Evolutionary conservation across 2,888 invertebrate species (phyloP).

Genomic region (Perizoma flavofasciatum): DNA sequence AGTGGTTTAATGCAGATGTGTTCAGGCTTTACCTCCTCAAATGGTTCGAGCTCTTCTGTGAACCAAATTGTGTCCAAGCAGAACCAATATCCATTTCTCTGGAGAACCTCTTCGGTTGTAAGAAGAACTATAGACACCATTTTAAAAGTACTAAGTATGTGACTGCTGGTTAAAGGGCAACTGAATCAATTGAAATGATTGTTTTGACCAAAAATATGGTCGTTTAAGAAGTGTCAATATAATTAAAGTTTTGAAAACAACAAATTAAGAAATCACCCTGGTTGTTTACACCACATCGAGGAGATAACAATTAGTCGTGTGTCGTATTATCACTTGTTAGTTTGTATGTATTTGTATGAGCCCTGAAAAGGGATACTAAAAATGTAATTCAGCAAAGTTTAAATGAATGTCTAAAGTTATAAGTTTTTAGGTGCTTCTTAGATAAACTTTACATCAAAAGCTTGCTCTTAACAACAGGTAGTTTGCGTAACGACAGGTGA

Average conservation of each 20-base stretch:
- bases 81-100: slow-evolving; percentile 72
- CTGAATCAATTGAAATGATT: slow-evolving; percentile 15
- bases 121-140: slow-evolving; percentile 74
- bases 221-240: slow-evolving; percentile 29
- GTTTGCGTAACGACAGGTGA: slow-evolving; percentile 25
- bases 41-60: slow-evolving; percentile 73
- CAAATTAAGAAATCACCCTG: slow-evolving; percentile 37
- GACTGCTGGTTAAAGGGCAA: slow-evolving; percentile 7
- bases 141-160: slow-evolving; percentile 23
- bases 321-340: not conserved
- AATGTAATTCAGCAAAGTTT: slow-evolving; percentile 39
- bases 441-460: slow-evolving; percentile 39
- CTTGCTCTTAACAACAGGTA: slow-evolving; percentile 30
- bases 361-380: slow-evolving; percentile 23
- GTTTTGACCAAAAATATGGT: slow-evolving; percentile 19
- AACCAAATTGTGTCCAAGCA: slow-evolving; percentile 70
- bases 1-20: slow-evolving; percentile 66
- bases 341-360: not conserved
- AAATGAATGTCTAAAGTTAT: slow-evolving; percentile 30
- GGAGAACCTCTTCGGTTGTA: slow-evolving; percentile 73
- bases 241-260: slow-evolving; percentile 26
- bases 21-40: slow-evolving; percentile 70
- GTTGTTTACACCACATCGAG: slow-evolving; percentile 35
- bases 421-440: slow-evolving; percentile 30
- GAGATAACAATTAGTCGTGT: not conserved